phyloP scores from a whole-genome alignment of 2,888 invertebrate species.

The Dryomyza anilis region DNA sequence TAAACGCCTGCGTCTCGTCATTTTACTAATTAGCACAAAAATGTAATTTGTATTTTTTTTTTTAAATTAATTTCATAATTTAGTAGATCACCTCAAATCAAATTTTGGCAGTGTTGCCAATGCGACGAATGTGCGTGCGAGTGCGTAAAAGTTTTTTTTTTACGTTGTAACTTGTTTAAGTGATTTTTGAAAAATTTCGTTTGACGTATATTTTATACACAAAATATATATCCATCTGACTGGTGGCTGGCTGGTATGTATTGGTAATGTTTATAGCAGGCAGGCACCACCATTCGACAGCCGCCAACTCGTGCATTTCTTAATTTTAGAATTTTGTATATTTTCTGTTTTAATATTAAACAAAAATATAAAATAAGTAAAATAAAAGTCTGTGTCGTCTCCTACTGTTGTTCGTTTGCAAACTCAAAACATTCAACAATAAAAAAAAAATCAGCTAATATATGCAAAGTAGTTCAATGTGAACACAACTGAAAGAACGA shows the following conservation, averaged over 20 bases:
- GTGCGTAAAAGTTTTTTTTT: no score
- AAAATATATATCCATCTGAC: no score
- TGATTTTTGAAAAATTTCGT: no score
- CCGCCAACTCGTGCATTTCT: neutral
- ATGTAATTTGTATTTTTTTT: no score
- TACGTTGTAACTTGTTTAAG: no score
- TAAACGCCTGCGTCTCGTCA: neutral
- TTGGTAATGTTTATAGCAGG: neutral
- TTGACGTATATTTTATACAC: no score
- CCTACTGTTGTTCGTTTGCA: neutral
- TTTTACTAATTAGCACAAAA: neutral
- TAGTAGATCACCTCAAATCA: neutral
- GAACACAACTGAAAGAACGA: conserved; percentile 6
- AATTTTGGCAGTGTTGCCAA: neutral
- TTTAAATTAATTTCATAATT: neutral
- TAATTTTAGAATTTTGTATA: neutral
- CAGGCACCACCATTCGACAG: neutral
- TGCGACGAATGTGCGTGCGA: no score
- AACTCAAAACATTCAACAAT: no score
- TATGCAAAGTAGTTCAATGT: conserved; percentile 26
- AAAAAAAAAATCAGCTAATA: neutral
- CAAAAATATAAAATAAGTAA: neutral
- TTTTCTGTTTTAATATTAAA: neutral
- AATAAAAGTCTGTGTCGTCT: no score
- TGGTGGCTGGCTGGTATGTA: no score